Conservation (phyloP, 1,140 invertebrate species). For the Drosophila pandora region DNA sequence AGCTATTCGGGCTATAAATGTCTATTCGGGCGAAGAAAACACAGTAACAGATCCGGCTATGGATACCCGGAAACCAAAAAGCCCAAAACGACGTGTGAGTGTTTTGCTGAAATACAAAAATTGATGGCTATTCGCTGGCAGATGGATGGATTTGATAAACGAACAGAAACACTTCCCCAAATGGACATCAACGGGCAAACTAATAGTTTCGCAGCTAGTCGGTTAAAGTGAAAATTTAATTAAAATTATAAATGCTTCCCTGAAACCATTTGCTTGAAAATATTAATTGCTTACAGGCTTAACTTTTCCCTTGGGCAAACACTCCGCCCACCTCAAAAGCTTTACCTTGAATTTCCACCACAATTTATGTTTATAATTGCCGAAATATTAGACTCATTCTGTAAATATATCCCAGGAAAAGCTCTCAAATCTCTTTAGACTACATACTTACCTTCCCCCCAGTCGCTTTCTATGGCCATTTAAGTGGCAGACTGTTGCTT, state of each 20-base stretch:
- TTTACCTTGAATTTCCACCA: conserved; percentile 9
- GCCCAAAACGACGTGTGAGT: conserved; percentile 12
- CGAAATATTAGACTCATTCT: conserved; percentile 35
- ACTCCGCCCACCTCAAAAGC: conserved; percentile 9
- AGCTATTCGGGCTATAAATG: conserved; percentile 78
- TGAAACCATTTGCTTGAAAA: background rate
- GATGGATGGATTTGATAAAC: conserved; percentile 37
- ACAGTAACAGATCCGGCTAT: conserved; percentile 28
- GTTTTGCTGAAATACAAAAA: conserved; percentile 26
- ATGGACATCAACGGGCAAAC: conserved; percentile 16
- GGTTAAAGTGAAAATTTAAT: background rate
- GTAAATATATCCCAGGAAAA: conserved; percentile 19
- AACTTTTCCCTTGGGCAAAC: conserved; percentile 6
- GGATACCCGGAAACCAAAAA: conserved; percentile 1
- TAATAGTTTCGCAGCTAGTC: conserved; percentile 8
- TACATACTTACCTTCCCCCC: conserved; percentile 13
- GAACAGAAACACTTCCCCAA: conserved; percentile 9
- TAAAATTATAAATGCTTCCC: background rate
- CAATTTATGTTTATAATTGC: conserved; percentile 37
- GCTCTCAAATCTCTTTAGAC: conserved; percentile 21
- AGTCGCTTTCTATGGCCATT: conserved; percentile 36
- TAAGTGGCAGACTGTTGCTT: conserved; percentile 79
- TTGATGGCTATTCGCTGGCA: conserved; percentile 37
- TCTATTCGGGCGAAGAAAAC: conserved; percentile 57
- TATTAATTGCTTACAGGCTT: conserved; percentile 8